A percentile compares a stretch with the other conserved stretches of the same genome.
These are phyloP conservation scores for Nasonia longicornis DNA, from an alignment of 1,140 invertebrate genomes.

Conservation along the genomic window DNA sequence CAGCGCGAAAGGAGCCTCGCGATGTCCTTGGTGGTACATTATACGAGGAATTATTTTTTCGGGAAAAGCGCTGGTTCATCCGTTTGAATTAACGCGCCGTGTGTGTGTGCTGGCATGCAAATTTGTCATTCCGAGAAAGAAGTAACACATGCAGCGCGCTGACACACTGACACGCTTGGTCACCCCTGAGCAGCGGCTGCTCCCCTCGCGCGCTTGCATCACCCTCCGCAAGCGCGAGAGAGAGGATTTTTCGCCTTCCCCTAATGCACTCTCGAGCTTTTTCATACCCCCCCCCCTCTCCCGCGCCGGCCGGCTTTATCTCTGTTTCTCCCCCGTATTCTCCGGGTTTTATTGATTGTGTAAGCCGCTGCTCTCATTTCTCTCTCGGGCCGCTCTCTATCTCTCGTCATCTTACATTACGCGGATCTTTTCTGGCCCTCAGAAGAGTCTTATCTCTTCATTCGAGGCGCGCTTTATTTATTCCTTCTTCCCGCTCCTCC, in stretches of 20 bases:
- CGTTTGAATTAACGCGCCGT: neutral
- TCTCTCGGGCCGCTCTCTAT: neutral
- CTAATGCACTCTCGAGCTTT: constrained; percentile 9
- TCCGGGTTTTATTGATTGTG: constrained; percentile 17
- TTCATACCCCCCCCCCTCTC: neutral
- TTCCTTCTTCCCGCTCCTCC: neutral
- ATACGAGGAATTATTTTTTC: neutral
- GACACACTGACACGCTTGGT: constrained; percentile 61
- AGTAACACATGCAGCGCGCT: constrained; percentile 38
- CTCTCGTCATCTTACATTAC: constrained; percentile 4
- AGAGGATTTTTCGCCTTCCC: neutral
- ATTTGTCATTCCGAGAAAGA: constrained; percentile 33
- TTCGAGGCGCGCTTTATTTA: neutral
- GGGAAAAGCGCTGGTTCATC: constrained; percentile 1
- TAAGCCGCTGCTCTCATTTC: neutral
- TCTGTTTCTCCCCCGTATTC: neutral
- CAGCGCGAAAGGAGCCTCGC: neutral
- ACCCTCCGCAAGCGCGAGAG: neutral
- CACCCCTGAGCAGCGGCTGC: constrained; percentile 30
- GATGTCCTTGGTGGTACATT: too few species aligned
- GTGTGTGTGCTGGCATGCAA: neutral
- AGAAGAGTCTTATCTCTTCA: neutral
- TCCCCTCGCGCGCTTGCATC: neutral
- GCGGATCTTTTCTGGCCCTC: neutral
- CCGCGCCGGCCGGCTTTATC: neutral